These are phyloP conservation scores for Ceratina australensis DNA, from an alignment of 1,140 invertebrate species.

Conservation along the genomic window DNA sequence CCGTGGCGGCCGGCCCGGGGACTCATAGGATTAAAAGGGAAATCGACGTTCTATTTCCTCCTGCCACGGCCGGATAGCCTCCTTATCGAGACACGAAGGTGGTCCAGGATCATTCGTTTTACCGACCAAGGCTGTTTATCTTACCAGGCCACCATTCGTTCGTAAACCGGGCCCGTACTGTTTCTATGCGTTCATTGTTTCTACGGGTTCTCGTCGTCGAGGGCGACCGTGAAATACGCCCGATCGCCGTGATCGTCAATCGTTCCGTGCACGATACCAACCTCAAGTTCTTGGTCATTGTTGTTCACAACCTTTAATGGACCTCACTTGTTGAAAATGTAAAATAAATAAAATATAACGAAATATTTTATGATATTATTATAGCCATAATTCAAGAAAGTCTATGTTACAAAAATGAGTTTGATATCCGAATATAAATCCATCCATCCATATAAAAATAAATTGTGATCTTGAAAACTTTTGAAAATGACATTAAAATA, in stretches of 20 bases:
- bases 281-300: neutral
- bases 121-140: constrained; percentile 38
- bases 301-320: constrained; percentile 6
- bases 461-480: too few species aligned
- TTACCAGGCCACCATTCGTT: constrained; percentile 25
- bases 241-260: constrained; percentile 24
- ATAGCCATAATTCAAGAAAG: too few species aligned
- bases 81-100: constrained; percentile 58
- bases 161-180: constrained; percentile 22
- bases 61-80: constrained; percentile 36
- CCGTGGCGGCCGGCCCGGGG: neutral
- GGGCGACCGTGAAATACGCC: constrained; percentile 27
- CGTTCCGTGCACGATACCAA: neutral
- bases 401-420: too few species aligned
- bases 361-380: too few species aligned
- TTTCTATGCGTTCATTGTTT: constrained; percentile 48
- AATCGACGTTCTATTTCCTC: constrained; percentile 63
- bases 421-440: too few species aligned
- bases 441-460: too few species aligned
- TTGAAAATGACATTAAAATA: too few species aligned
- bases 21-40: constrained; percentile 58
- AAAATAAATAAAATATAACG: too few species aligned
- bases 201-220: neutral
- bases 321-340: too few species aligned
- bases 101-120: constrained; percentile 58